These are phyloP conservation scores for Pemphredon lugubris DNA, from an alignment of 2,888 invertebrate genomes.

Conservation along the genomic window DNA sequence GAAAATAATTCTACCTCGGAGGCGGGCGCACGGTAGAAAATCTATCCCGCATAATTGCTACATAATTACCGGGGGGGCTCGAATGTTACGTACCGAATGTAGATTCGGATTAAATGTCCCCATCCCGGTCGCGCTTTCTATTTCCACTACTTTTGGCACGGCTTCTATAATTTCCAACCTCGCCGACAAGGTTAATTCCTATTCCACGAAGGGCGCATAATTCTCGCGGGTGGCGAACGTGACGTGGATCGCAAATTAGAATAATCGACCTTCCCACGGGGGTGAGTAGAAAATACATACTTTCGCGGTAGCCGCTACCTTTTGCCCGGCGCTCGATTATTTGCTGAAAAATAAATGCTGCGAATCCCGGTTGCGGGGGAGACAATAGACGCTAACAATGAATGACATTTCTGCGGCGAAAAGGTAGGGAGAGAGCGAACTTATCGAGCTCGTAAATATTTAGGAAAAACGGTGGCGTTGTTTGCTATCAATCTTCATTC, in stretches of 20 bases:
- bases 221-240: conserved; percentile 2
- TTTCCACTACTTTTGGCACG: conserved; percentile 2
- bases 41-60: conserved; percentile 40
- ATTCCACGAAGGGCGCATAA: neutral
- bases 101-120: conserved; percentile 26
- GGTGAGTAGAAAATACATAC: no score
- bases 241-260: conserved; percentile 1
- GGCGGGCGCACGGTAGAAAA: conserved; percentile 34
- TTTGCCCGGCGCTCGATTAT: no score
- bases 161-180: conserved; percentile 19
- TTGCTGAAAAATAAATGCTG: no score
- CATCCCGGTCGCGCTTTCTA: no score
- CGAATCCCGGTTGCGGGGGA: no score
- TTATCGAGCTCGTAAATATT: no score
- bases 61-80: conserved; percentile 45
- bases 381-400: no score
- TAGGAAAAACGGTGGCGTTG: no score
- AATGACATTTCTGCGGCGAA: no score
- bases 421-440: no score
- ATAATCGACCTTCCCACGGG: neutral
- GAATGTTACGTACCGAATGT: conserved; percentile 40
- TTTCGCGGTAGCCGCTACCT: no score
- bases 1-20: conserved; percentile 34
- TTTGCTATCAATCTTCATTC: no score
- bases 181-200: conserved; percentile 14